Conservation (phyloP, 1,140 invertebrate genomes). For the Drosophila pandora region DNA sequence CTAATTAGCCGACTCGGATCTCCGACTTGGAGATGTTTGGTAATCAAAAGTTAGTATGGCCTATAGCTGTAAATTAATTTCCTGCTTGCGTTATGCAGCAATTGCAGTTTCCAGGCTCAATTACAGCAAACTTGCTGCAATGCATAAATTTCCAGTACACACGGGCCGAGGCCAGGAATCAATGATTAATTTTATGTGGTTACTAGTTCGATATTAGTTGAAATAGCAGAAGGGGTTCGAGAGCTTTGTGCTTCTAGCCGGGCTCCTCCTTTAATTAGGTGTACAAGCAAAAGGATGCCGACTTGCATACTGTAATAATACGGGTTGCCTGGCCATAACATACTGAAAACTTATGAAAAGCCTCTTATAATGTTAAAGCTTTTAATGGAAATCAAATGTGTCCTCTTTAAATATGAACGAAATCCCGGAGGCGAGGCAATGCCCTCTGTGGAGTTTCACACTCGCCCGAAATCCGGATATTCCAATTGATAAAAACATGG, state of each 20-base stretch:
- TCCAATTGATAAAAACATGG: conserved; percentile 52
- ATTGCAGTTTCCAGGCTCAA: conserved; percentile 53
- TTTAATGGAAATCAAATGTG: not conserved
- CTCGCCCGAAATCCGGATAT: not conserved
- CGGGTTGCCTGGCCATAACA: too few species aligned
- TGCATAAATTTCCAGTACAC: conserved; percentile 65
- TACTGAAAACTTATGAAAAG: too few species aligned
- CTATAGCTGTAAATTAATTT: conserved; percentile 65
- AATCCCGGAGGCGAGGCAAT: not conserved
- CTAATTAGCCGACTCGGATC: conserved; percentile 9
- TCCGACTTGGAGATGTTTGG: conserved; percentile 28
- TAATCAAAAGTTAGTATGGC: conserved; percentile 40
- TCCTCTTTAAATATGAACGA: not conserved
- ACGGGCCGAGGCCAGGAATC: conserved; percentile 27
- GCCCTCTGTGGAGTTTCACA: not conserved
- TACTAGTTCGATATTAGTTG: conserved; percentile 36
- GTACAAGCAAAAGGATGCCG: not conserved
- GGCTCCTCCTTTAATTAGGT: not conserved
- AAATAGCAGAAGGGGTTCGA: not conserved
- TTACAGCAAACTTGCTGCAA: conserved; percentile 64
- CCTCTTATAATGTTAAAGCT: not conserved
- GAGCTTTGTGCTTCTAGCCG: not conserved
- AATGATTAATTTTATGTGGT: conserved; percentile 74
- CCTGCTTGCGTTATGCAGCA: conserved; percentile 34
- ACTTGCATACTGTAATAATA: too few species aligned